A percentile compares a stretch with the other conserved stretches of the same genome.
These are phyloP conservation scores for Caenorhabditis sp. DNA, from an alignment of 2,888 invertebrate genomes.

Conservation along the genomic window DNA sequence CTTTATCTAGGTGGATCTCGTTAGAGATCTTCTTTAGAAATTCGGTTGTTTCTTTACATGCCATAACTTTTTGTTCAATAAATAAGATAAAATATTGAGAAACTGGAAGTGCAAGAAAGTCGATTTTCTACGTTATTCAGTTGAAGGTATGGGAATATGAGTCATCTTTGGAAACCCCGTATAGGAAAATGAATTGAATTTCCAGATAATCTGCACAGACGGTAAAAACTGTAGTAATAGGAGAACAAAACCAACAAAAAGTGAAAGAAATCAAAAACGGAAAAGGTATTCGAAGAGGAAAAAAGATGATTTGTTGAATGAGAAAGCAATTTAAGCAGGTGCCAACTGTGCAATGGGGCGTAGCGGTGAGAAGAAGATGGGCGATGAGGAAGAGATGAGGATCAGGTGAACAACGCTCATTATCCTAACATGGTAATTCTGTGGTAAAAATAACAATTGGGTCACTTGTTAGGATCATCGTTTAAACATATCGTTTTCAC, in stretches of 20 bases:
- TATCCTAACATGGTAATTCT: constrained; percentile 63
- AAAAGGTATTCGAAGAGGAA: constrained; percentile 1
- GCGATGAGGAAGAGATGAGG: background rate
- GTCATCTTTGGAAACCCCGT: background rate
- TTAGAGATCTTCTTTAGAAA: too few relatives aligned
- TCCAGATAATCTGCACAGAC: too few relatives aligned
- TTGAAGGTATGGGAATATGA: constrained; percentile 5
- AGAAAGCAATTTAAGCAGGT: constrained; percentile 66
- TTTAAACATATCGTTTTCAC: constrained; percentile 51
- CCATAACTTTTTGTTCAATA: too few relatives aligned
- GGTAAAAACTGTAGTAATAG: too few relatives aligned
- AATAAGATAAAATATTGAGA: too few relatives aligned
- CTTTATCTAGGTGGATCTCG: too few relatives aligned
- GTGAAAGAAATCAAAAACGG: background rate
- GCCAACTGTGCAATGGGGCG: constrained; percentile 63
- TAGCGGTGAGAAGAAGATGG: constrained; percentile 57
- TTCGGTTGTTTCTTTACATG: too few relatives aligned
- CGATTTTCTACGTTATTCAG: background rate
- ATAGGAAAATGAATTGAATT: background rate
- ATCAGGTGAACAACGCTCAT: constrained; percentile 64
- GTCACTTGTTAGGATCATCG: constrained; percentile 52
- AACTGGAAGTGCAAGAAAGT: too few relatives aligned
- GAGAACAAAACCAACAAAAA: background rate
- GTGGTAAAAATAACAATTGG: constrained; percentile 41
- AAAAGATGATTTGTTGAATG: constrained; percentile 32